A percentile compares a stretch with the other conserved stretches of the same genome.
Conservation (phyloP, 35 echinoderm and acorn worm species). For the Chiridota heheva region DNA sequence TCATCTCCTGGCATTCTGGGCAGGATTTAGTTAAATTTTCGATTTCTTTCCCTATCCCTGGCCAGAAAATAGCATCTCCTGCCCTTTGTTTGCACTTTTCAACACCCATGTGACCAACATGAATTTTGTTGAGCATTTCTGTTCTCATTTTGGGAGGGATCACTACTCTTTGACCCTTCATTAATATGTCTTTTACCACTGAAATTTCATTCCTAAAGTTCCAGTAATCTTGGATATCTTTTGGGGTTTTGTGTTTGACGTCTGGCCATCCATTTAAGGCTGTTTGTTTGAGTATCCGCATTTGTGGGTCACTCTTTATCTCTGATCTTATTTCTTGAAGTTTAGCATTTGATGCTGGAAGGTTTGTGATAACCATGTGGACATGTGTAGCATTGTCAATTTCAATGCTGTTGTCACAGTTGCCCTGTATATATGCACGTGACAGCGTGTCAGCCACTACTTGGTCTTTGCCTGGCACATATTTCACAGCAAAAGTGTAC, state of each 20-base stretch:
- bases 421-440: neutral
- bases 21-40: constrained; percentile 24
- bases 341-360: constrained; percentile 36
- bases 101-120: constrained; percentile 56
- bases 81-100: constrained; percentile 44
- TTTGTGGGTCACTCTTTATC: constrained; percentile 39
- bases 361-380: neutral
- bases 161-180: constrained; percentile 52
- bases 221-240: constrained; percentile 42
- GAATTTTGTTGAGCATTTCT: constrained; percentile 41
- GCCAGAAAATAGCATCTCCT: constrained; percentile 15
- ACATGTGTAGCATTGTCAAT: neutral
- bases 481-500: constrained; percentile 40
- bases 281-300: constrained; percentile 36
- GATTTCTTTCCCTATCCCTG: constrained; percentile 58
- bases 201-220: constrained; percentile 61
- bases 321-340: constrained; percentile 39
- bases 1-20: constrained; percentile 46
- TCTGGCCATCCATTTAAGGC: constrained; percentile 72
- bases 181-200: constrained; percentile 49
- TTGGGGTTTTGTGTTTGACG: constrained; percentile 13
- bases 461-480: constrained; percentile 52
- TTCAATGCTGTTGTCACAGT: too few relatives aligned
- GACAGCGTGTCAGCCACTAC: constrained; percentile 56
- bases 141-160: neutral